Evolutionary conservation across 1,140 invertebrate species (phyloP), one percentile per base, ranked within the genome.

Genomic region (Physella acuta): DNA sequence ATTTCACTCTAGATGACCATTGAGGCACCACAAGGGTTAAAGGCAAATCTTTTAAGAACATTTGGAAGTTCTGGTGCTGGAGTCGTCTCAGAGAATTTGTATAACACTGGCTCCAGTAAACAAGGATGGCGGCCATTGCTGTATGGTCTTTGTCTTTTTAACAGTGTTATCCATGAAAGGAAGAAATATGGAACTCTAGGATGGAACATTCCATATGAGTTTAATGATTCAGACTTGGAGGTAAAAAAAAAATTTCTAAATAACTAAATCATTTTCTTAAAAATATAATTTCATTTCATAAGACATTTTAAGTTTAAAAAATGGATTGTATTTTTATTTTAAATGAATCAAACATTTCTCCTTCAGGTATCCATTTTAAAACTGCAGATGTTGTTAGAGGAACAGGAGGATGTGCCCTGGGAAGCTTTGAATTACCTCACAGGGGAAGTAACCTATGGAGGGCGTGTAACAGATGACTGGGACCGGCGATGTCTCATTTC

Each of bases 121-220:
- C 64, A 58, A 5, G 74, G 67, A 8, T 82, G 79, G 81, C 75
- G 72, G 53, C 81, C 78, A 31, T 78, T 84, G 24, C 75, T 84
- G 26, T 85, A 83, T 78, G 82, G 85, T 64, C 78, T 86, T 0
- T 84, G 83, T 73, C 75, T 86, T 2, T 94, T 94, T 77, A 93
- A 95, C 81, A 92, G 91, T 0, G 89, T 94, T 3, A 90, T 94
- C 44, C 90, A 93, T 81, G 93, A 95, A 81, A 86, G 93, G 36
- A 93, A 93, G 76, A 94, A 94, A 79, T 95, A 94, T 80, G 93
- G 93, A 0, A 90, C 92, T 0, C 85, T 94, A 0, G 93, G 93
- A 0, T 95, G 93, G 92, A 94, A 94, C 80, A 93, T 94, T 52
- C 71, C 89, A 2, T 95, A 95, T 77, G 93, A 94, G 80, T 95